These are phyloP conservation scores for Augiades crinisus DNA, from an alignment of 2,888 invertebrate genomes.

Conservation along the genomic window DNA sequence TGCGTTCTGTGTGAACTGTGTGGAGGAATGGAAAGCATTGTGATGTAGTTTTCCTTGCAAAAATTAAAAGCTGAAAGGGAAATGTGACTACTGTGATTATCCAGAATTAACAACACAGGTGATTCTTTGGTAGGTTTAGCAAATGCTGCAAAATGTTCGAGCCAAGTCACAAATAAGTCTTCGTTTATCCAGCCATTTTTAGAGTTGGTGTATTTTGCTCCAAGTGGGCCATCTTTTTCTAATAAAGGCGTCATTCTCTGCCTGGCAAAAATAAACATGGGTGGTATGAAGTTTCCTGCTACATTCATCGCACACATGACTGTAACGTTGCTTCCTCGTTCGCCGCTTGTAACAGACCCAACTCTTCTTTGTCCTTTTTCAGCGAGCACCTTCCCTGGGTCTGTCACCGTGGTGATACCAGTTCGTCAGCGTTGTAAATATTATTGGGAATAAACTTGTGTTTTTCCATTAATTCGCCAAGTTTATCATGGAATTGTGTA, in stretches of 20 bases:
- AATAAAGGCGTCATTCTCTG: conserved; percentile 40
- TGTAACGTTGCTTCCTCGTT: conserved; percentile 53
- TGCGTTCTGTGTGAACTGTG: conserved; percentile 35
- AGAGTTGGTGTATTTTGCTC: conserved; percentile 39
- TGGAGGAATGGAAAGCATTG: conserved; percentile 38
- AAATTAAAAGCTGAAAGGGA: conserved; percentile 34
- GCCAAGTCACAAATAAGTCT: conserved; percentile 36
- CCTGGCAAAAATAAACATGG: conserved; percentile 32
- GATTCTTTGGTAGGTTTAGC: conserved; percentile 43
- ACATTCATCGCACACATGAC: conserved; percentile 56
- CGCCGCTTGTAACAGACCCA: conserved; percentile 53
- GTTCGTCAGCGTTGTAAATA: conserved; percentile 38
- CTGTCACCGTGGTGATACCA: conserved; percentile 36
- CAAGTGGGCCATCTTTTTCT: conserved; percentile 39
- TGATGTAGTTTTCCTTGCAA: conserved; percentile 36
- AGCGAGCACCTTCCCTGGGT: conserved; percentile 41
- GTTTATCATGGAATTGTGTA: conserved; percentile 29
- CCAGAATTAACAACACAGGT: conserved; percentile 45
- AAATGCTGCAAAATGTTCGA: conserved; percentile 39
- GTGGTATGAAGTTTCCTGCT: conserved; percentile 38
- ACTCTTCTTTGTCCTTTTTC: conserved; percentile 45
- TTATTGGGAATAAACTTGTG: conserved; percentile 36
- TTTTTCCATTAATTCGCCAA: conserved; percentile 24
- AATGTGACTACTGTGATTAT: too few species aligned
- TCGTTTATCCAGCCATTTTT: conserved; percentile 43